phyloP scores from a whole-genome alignment of 2,113 vertebrate species.

The Pollimyrus isidori region DNA sequence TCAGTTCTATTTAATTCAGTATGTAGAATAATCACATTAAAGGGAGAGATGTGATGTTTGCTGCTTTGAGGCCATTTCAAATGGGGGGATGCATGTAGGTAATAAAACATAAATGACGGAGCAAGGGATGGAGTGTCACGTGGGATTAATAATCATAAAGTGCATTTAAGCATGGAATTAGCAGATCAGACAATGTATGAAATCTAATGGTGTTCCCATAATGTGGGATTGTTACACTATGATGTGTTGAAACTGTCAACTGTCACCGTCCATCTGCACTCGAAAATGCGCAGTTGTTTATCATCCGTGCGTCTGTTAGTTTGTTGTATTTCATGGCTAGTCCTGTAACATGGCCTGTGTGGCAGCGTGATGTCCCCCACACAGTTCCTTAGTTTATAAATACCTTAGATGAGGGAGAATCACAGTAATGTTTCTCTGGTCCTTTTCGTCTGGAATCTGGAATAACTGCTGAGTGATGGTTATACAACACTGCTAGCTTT shows the following conservation, averaged over 20 bases:
- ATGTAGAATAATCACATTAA: not conserved
- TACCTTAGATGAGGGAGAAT: not conserved
- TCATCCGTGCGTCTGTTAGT: not conserved
- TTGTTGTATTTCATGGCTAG: not conserved
- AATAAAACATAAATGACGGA: not conserved
- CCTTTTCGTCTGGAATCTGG: not conserved
- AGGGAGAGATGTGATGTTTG: not conserved
- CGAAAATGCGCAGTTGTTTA: not conserved
- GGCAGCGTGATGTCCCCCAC: not conserved
- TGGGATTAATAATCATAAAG: not conserved
- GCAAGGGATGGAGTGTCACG: not conserved
- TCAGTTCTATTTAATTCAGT: not conserved
- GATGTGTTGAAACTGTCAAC: not conserved
- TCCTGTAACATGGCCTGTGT: not conserved
- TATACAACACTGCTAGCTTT: not conserved
- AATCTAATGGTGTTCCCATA: not conserved
- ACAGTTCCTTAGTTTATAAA: not conserved
- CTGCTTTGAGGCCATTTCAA: not conserved
- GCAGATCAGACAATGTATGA: not conserved
- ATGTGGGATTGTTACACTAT: not conserved
- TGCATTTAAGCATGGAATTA: not conserved
- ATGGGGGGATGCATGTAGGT: not conserved
- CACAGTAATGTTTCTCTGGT: not conserved
- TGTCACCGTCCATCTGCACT: not conserved
- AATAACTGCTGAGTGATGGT: not conserved